A percentile compares a stretch with the other conserved stretches of the same genome.
Conservation (phyloP, 2,888 invertebrate species). For the Steromphala cineraria region DNA sequence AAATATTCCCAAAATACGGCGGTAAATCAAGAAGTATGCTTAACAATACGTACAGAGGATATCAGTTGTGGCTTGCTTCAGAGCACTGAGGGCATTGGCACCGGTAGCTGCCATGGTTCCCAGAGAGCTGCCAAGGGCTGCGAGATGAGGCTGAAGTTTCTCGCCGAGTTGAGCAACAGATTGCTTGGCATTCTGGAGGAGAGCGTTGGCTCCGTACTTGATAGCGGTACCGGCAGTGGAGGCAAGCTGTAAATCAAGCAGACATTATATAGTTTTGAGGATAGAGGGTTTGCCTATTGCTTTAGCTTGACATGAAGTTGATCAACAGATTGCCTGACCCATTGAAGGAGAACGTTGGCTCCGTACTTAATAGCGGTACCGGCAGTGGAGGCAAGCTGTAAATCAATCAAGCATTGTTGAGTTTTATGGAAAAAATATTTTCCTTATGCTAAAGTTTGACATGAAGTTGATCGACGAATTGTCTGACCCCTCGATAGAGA, state of each 20-base stretch:
- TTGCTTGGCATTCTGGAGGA: neutral
- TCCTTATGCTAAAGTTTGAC: too few relatives aligned
- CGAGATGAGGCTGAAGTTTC: neutral
- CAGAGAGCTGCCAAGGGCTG: neutral
- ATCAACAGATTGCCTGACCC: neutral
- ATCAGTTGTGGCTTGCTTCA: neutral
- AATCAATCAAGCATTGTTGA: too few relatives aligned
- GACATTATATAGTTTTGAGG: too few relatives aligned
- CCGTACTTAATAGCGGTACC: neutral
- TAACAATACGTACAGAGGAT: conserved; percentile 13
- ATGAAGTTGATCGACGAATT: too few relatives aligned
- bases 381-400: neutral
- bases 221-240: neutral
- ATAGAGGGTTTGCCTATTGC: neutral
- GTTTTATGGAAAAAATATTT: too few relatives aligned
- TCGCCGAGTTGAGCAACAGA: conserved; percentile 3
- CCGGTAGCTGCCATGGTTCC: neutral
- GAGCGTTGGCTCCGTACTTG: neutral
- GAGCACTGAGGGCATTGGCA: neutral
- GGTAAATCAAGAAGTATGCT: too few relatives aligned
- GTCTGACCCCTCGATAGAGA: too few relatives aligned
- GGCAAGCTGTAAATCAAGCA: neutral
- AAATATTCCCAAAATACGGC: too few relatives aligned
- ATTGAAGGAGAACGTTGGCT: neutral
- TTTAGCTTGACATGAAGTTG: neutral